Base-by-base conservation (phyloP, 2,797 vertebrate genomes). In the Danio tinwini region DNA sequence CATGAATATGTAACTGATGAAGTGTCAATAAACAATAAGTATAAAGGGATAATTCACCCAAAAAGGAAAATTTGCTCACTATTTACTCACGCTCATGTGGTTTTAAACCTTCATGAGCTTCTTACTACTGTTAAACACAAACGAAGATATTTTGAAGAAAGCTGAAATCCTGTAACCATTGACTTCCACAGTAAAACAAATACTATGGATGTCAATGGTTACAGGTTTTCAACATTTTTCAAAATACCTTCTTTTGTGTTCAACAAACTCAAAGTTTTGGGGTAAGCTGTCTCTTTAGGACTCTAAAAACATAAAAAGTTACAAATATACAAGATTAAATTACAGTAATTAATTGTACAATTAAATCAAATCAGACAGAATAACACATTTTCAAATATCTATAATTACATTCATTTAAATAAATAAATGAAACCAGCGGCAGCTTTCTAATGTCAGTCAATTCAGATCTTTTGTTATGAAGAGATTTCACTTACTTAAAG, bases 401-500 rank as follows among this genome's bases (percentile, higher is more conserved):
- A 37, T 53, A 13, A 71, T 42, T 14, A 7, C 2, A 17, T 4
- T n/a, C 1, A 42, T 16, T 39, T 5, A 42, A 13, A 55, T n/a
- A 7, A 45, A 45, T 9, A 17, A 55, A 29, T 6, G 6, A n/a
- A 49, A n/a, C n/a, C n/a, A 47, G 3, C 40, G 58, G 42, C 29
- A 68, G 5, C 64, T 58, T 44, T 14, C 19, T 37, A 40, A 6
- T 65, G 19, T 37, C 39, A 56, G 19, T 16, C 17, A 39, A 10
- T 61, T 74, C 21, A 61, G 21, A 55, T 68, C 76, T 78, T 78
- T 69, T 78, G 76, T 78, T 78, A 44, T 11, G n/a, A 78, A 70
- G n/a, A 52, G 42, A 70, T 50, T 13, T 42, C 29, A 44, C 65
- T 78, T 70, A 69, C 71, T 74, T 49, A 13, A 7, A 12, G 45